Evolutionary conservation across 1,140 invertebrate species (phyloP), one percentile per base, ranked within the genome.

Genomic region (Nephotettix cincticeps): DNA sequence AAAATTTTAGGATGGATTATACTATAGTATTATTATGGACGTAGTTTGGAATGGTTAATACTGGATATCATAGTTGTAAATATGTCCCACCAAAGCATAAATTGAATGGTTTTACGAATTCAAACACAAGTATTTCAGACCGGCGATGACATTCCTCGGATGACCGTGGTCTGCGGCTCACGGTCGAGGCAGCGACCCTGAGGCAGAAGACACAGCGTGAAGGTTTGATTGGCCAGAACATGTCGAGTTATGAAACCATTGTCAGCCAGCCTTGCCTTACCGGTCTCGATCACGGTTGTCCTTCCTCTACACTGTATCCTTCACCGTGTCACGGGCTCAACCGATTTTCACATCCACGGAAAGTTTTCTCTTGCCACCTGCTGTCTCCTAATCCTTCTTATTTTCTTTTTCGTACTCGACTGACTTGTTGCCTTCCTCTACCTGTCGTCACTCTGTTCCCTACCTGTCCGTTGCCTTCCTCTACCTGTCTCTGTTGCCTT

Each of bases 181-280:
- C 47, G 21, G 47, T 19, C 47, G 21, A 51, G 47, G 21, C 47
- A 51, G 47, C 47, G 47, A 51, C 47, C 30, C 27, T 45, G 64
- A 17, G 64, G 64, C 30, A 67, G 64, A 43, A 67, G 64, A 45
- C 64, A 29, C 3, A 67, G 32, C 64, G 64, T 67, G 64, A 67
- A 67, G 64, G 64, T 67, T 45, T 45, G 64, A 67, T 67, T 67
- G 64, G 64, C 40, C 27, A 43, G 64, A 67, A 43, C 64, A 67
- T 45, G 64, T 67, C 64, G 40, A 43, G 64, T 67, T 67, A 67
- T 67, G 64, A 67, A 67, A 45, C 21, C 64, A 67, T 67, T 67
- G 64, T 67, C 56, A 51, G 47, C n/a, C 28, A 67, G 25, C 64
- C 64, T 67, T 67, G 64, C 23, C 25, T 43, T 45, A 23, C 64